These are phyloP conservation scores for Capreolus pygargus DNA, from an alignment of 2,113 vertebrate genomes.

Conservation along the genomic window DNA sequence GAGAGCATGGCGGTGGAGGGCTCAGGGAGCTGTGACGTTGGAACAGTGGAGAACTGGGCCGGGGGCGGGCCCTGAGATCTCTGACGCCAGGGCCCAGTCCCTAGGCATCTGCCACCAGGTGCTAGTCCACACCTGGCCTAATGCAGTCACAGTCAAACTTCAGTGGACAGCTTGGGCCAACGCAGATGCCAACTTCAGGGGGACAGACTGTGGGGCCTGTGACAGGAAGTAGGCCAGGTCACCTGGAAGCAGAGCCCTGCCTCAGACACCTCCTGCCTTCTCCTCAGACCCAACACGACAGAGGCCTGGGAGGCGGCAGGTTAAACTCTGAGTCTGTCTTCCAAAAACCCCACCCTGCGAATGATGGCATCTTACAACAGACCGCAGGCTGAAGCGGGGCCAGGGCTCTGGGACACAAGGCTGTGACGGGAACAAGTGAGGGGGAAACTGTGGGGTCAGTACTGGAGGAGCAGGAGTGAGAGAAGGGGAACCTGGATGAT, in stretches of 20 bases:
- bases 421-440: not conserved
- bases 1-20: not conserved
- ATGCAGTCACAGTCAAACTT: accelerated
- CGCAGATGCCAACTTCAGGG: not conserved
- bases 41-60: not conserved
- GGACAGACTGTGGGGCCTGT: not conserved
- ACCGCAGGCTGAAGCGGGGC: accelerated
- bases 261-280: not conserved
- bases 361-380: not conserved
- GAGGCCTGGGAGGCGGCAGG: not conserved
- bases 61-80: not conserved
- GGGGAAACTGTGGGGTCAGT: not conserved
- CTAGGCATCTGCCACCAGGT: not conserved
- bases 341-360: accelerated
- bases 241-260: not conserved
- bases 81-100: too few relatives aligned
- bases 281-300: not conserved
- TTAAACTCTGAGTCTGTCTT: not conserved
- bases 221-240: not conserved
- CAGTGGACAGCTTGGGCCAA: not conserved
- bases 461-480: not conserved
- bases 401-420: not conserved
- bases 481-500: not conserved
- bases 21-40: not conserved
- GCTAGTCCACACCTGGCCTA: not conserved